Conservation (phyloP, 2,113 vertebrate genomes). For the Dermatemys mawii region DNA sequence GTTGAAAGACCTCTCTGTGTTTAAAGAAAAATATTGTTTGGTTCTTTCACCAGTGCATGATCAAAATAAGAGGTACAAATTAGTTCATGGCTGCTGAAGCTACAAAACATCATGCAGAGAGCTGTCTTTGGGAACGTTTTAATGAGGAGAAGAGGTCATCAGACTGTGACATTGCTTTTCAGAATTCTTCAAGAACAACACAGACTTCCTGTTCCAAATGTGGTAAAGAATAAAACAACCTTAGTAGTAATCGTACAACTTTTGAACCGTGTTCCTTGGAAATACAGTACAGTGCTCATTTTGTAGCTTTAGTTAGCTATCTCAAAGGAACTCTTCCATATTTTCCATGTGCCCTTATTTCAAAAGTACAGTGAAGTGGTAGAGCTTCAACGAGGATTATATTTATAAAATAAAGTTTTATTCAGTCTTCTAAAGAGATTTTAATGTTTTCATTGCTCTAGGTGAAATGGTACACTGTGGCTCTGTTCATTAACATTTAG, state of each 20-base stretch:
- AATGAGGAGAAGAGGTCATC: slow-evolving; percentile 96
- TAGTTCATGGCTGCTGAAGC: slow-evolving; percentile 89
- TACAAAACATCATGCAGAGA: slow-evolving; percentile 93
- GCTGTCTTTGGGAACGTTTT: slow-evolving; percentile 95
- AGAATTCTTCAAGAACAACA: slow-evolving; percentile 92
- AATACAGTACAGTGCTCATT: slow-evolving; percentile 84
- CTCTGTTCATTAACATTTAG: slow-evolving; percentile 85
- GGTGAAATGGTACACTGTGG: slow-evolving; percentile 78
- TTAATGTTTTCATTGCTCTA: slow-evolving; percentile 86
- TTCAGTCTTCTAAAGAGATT: slow-evolving; percentile 86
- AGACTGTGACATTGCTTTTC: slow-evolving; percentile 92
- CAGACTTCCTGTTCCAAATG: slow-evolving; percentile 92
- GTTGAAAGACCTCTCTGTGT: slow-evolving; percentile 89
- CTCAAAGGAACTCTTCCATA: slow-evolving; percentile 85
- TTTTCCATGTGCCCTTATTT: slow-evolving; percentile 89
- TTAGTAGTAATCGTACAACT: slow-evolving; percentile 90
- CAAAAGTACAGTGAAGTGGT: slow-evolving; percentile 84
- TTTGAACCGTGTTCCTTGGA: slow-evolving; percentile 87
- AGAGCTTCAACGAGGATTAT: slow-evolving; percentile 84
- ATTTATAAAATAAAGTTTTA: slow-evolving; percentile 91
- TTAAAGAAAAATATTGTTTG: slow-evolving; percentile 90
- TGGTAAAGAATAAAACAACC: slow-evolving; percentile 90
- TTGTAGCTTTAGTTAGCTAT: slow-evolving; percentile 86
- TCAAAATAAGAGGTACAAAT: slow-evolving; percentile 95
- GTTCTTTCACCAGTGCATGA: slow-evolving; percentile 90